A percentile compares a stretch with the other conserved stretches of the same genome.
Evolutionary conservation across 37 sponge, comb jelly and placozoan genomes (phyloP).

Genomic region (Hormiphora californensis): DNA sequence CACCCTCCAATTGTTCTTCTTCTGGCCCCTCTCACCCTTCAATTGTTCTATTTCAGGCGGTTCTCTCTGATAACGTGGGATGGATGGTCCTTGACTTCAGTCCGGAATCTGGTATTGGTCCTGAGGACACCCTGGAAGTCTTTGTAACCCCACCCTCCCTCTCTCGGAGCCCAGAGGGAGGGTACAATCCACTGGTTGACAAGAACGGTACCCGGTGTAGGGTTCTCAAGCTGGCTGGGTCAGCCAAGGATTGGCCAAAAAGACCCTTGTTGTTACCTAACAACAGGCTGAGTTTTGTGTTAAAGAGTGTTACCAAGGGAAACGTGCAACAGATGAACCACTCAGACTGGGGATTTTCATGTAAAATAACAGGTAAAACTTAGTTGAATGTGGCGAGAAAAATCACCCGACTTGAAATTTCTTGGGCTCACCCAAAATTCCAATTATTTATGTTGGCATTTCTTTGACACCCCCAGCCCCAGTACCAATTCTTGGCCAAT

Average conservation of each 20-base stretch:
- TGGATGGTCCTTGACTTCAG: constrained; percentile 92
- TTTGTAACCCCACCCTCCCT: neutral
- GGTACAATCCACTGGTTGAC: neutral
- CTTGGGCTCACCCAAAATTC: too few relatives aligned
- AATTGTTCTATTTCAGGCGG: constrained; percentile 59
- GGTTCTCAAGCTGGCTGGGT: constrained; percentile 4
- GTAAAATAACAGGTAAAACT: constrained; percentile 23
- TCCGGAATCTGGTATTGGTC: constrained; percentile 73
- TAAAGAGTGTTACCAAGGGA: constrained; percentile 1
- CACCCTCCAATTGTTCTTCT: too few relatives aligned
- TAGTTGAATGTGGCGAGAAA: too few relatives aligned
- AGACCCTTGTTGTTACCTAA: constrained; percentile 43
- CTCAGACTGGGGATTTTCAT: constrained; percentile 38
- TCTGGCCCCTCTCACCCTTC: too few relatives aligned
- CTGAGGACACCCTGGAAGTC: constrained; percentile 21
- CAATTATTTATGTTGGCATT: too few relatives aligned
- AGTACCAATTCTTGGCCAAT: too few relatives aligned
- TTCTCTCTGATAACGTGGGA: constrained; percentile 69
- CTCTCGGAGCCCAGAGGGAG: neutral
- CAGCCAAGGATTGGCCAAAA: constrained; percentile 55
- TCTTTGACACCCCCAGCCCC: too few relatives aligned
- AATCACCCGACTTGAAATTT: too few relatives aligned
- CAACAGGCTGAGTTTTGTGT: neutral
- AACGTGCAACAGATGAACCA: constrained; percentile 45
- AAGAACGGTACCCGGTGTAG: neutral